Base-by-base conservation (phyloP, 1,140 invertebrate genomes). In the Elysia chlorotica region DNA sequence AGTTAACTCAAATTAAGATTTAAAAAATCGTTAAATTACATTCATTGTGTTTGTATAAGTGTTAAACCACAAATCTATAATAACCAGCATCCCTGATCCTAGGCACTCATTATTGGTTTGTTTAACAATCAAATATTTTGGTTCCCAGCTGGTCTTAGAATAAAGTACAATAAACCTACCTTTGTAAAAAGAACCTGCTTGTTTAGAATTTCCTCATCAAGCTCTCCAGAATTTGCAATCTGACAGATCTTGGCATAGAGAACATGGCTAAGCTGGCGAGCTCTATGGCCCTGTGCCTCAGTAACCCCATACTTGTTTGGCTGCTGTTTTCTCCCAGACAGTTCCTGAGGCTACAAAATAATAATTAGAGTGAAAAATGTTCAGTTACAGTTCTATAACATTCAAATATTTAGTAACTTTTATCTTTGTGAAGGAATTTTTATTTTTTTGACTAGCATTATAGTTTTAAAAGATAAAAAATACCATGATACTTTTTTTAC, bases 201-300 rank as follows among this genome's bases (percentile, higher is more conserved):
- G 35, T n/a, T 14, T 23, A 61, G 23, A 10, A 71, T 5, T 41
- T 71, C 68, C 33, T 61, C 3, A 17, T 54, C 53, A 2, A 71
- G 23, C 35, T 71, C 68, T 21, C 57, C 68, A 25, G 68, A 38
- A 36, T 62, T 62, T 2, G 62, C 56, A 6, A 71, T 37, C 28
- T 61, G 4, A 36, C 36, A 37, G 6, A 71, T 71, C 31, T 71
- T 71, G 30, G 38, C 68, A 71, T 71, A 71, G 21, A 71, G 37
- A 5, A 71, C 68, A 41, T 71, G 68, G 30, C 56, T 38, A 1
- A 71, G 37, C 28, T 71, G 68, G 10, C 57, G 30, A 23, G 66
- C 48, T 25, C 66, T 23, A 17, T 19, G 33, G n/a, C 28, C n/a
- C 53, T 69, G 53, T 33, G 53, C 30, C 30, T 33, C 41, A 31